Base-by-base conservation (phyloP, 1,140 invertebrate genomes). In the Zaprionus nigranus region DNA sequence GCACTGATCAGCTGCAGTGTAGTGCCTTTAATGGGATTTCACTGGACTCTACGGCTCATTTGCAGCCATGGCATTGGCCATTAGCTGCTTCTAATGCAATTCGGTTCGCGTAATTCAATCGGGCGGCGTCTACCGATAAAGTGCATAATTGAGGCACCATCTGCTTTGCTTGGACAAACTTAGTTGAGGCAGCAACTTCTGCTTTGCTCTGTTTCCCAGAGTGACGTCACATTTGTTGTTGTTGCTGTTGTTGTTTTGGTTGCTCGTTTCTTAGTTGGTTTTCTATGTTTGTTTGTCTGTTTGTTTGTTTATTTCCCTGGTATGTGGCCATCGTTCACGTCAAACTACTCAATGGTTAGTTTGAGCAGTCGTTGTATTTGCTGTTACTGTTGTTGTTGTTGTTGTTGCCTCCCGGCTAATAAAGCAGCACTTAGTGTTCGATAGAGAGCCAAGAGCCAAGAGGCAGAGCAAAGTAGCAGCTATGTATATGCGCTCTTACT, bases 391-490 rank as follows among this genome's bases (percentile, higher is more conserved):
- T 66, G 72, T 46, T 43, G 40, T 26, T 53, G 57, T 24, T 54
- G 59, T 51, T 24, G 67, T 73, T 81, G 79, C 65, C 63, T 69
- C 56, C 83, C 77, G 67, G 81, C 78, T 85, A 85, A 85, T 85
- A 85, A 84, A 85, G 82, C 75, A 85, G 82, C 82, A 85, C 82
- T 85, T 85, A 85, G 75, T 70, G 63, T 59, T 71, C 78, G 75
- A 81, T 78, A 30, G 67, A 34, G 30, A 34, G 30, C 30, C 30
- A 34, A 34, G 30, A 67, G 64, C 46, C 67, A 64, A 46, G 38
- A 59, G 30, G 64, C 54, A 67, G 40, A 68, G 30, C 54, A 60
- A 43, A 65, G 51, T 51, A 38, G 36, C 36, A 38, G 36, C 36
- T 38, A 38, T 38, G 13, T 36, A 70, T 68, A 60, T 53, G 59